Percentiles rank a stretch among this genome's conserved stretches.
Conservation (phyloP, 2,113 vertebrate genomes). For the Phalacrocorax aristotelis region DNA sequence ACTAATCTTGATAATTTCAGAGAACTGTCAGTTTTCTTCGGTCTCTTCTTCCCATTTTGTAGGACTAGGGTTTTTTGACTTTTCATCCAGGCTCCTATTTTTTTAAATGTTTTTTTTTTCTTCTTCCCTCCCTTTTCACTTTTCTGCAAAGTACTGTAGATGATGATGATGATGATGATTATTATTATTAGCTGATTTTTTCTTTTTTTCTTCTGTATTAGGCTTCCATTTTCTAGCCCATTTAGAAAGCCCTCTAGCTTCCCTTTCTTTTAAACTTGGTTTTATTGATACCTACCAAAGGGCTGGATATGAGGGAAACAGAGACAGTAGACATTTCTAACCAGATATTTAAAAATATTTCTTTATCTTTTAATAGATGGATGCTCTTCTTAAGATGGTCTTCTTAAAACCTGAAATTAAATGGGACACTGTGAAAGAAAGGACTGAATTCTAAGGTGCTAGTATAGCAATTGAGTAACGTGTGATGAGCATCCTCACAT, state of each 20-base stretch:
- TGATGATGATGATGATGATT: neutral
- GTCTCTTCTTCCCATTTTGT: neutral
- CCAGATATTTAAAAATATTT: neutral
- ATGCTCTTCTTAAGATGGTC: neutral
- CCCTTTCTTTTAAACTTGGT: neutral
- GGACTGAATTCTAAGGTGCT: neutral
- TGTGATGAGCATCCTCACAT: neutral
- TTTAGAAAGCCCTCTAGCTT: neutral
- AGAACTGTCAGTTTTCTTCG: neutral
- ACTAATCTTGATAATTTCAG: neutral
- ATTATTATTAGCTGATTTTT: too few species aligned
- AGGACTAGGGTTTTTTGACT: neutral
- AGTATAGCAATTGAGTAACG: neutral
- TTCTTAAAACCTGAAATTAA: neutral
- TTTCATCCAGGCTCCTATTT: neutral
- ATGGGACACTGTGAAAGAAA: neutral
- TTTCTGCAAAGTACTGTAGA: neutral
- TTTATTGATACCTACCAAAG: neutral
- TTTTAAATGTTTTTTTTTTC: neutral
- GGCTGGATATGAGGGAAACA: neutral
- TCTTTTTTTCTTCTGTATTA: neutral
- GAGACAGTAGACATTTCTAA: neutral
- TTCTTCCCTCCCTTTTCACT: neutral
- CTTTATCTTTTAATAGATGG: neutral
- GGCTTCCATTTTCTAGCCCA: neutral